Evolutionary conservation across 2,888 invertebrate species (phyloP).

Genomic region (Dermolepida albohirtum): DNA sequence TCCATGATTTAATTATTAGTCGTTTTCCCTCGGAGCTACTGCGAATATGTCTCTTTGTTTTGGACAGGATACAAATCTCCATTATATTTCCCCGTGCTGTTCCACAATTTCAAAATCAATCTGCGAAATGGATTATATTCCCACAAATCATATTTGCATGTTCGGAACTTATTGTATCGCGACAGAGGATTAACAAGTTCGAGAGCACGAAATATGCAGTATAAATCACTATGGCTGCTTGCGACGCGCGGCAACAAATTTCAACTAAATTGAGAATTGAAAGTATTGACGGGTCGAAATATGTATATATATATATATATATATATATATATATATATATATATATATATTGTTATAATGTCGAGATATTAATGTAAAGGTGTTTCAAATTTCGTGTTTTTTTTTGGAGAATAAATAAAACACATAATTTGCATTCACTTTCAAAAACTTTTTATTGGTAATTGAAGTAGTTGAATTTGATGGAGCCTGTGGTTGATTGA

Average conservation of each 20-base stretch:
- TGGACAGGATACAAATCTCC: conserved; percentile 3
- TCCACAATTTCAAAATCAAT: conserved; percentile 10
- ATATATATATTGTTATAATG: too few species aligned
- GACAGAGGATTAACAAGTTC: conserved; percentile 7
- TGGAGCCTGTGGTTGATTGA: too few species aligned
- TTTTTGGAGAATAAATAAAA: too few species aligned
- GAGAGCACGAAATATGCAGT: background rate
- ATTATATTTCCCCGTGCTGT: background rate
- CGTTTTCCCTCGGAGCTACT: background rate
- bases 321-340: too few species aligned
- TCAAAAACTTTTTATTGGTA: too few species aligned
- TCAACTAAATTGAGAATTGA: too few species aligned
- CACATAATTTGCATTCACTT: too few species aligned
- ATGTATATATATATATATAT: too few species aligned
- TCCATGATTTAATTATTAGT: background rate
- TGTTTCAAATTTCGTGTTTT: too few species aligned
- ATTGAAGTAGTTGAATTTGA: too few species aligned
- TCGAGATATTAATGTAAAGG: too few species aligned
- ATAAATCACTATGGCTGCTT: background rate
- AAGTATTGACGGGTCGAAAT: too few species aligned
- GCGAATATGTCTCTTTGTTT: conserved; percentile 3
- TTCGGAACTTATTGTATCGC: background rate
- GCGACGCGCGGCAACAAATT: background rate
- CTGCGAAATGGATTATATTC: conserved; percentile 8
- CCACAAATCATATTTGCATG: conserved; percentile 7